Percentiles rank a stretch among this genome's conserved stretches.
phyloP scores from a whole-genome alignment of 1,140 invertebrate species.

The Piezodorus guildinii region DNA sequence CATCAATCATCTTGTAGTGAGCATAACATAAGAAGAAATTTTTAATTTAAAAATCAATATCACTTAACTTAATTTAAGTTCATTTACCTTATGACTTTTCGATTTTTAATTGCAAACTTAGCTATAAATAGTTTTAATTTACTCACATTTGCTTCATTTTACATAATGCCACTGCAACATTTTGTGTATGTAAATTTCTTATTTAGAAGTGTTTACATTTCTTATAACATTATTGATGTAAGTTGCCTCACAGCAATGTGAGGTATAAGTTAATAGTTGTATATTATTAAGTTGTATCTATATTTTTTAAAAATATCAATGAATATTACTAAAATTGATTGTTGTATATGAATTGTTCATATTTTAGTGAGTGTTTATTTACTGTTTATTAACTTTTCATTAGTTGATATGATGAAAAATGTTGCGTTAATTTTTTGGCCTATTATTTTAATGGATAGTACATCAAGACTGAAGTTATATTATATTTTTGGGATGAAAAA shows the following conservation, averaged over 20 bases:
- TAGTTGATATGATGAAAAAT: slow-evolving; percentile 3
- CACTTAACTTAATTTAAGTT: no score
- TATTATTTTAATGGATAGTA: slow-evolving; percentile 5
- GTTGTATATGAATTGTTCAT: slow-evolving; percentile 22
- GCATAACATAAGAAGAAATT: no score
- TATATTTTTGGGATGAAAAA: slow-evolving; percentile 20
- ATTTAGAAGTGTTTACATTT: background rate
- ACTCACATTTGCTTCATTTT: no score
- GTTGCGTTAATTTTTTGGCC: slow-evolving; percentile 11
- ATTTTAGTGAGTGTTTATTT: slow-evolving; percentile 19
- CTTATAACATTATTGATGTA: background rate
- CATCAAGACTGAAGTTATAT: slow-evolving; percentile 22
- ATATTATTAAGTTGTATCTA: slow-evolving; percentile 9
- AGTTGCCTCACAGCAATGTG: slow-evolving; percentile 3
- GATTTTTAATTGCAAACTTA: no score
- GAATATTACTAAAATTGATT: slow-evolving; percentile 18
- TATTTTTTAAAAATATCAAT: slow-evolving; percentile 8
- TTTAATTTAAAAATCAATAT: no score
- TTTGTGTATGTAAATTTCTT: background rate
- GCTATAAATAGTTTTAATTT: no score
- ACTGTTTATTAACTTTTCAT: slow-evolving; percentile 10
- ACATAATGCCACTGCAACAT: no score
- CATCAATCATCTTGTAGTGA: background rate
- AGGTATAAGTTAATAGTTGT: slow-evolving; percentile 5
- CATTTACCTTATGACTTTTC: no score